Conservation (phyloP, 2,113 vertebrate species). For the Sylvietta virens region DNA sequence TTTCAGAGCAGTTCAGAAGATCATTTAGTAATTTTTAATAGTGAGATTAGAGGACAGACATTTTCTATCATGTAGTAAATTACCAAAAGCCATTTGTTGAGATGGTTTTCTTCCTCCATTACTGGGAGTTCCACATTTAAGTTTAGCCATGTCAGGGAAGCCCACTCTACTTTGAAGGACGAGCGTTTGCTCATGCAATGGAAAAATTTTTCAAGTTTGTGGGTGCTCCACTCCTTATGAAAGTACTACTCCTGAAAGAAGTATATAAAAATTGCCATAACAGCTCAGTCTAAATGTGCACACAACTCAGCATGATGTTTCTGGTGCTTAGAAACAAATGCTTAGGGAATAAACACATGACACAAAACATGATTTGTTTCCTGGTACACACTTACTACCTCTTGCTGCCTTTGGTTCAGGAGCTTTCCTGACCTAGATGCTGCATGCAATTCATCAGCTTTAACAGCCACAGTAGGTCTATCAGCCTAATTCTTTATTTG, state of each 20-base stretch:
- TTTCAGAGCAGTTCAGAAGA: background rate
- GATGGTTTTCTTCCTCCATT: background rate
- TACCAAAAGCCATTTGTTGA: background rate
- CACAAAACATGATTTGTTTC: background rate
- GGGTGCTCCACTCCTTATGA: background rate
- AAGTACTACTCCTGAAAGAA: background rate
- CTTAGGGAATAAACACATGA: background rate
- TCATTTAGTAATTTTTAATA: background rate
- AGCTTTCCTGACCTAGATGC: background rate
- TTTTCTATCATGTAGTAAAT: background rate
- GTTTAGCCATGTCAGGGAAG: background rate
- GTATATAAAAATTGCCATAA: background rate
- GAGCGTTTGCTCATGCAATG: background rate
- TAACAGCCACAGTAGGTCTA: background rate
- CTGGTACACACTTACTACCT: background rate
- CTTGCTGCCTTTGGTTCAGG: background rate
- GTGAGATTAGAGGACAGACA: background rate
- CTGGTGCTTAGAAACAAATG: background rate
- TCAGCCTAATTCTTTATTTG: background rate
- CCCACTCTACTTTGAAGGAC: background rate
- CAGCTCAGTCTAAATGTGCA: background rate
- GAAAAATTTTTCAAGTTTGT: background rate
- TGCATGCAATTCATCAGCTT: background rate
- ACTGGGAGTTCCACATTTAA: background rate
- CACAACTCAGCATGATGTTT: background rate